A percentile compares a stretch with the other conserved stretches of the same genome.
Conservation (phyloP, 2,113 vertebrate species). For the Labeo rohita region DNA sequence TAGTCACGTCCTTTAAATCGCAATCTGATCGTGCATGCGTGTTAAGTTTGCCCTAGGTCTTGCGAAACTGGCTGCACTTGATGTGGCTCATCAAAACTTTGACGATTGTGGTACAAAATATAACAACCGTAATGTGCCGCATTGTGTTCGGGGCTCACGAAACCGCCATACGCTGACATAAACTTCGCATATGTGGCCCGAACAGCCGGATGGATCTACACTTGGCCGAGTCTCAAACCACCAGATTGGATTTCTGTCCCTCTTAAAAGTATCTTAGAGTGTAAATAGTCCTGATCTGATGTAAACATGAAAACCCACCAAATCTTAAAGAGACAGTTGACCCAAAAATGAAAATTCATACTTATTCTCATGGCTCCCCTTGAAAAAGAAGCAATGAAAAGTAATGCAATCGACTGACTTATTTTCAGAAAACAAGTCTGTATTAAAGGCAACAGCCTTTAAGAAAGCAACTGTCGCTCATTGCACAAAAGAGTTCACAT, state of each 20-base stretch:
- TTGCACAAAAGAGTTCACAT: neutral
- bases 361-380: neutral
- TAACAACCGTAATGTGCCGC: neutral
- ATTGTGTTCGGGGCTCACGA: neutral
- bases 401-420: neutral
- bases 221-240: neutral
- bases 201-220: neutral
- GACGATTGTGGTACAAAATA: neutral
- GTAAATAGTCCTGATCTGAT: slow-evolving; percentile 16
- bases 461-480: neutral
- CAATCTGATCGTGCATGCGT: neutral
- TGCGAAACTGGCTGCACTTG: neutral
- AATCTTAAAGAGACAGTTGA: neutral
- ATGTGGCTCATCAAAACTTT: neutral
- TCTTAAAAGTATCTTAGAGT: slow-evolving; percentile 19
- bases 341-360: no score
- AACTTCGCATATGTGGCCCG: neutral
- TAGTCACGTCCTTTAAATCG: neutral
- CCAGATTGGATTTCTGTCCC: neutral
- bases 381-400: neutral
- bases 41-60: neutral
- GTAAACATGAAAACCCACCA: neutral
- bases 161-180: neutral
- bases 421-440: neutral
- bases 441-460: neutral